These are phyloP conservation scores for Eidolon dupreanum DNA, from an alignment of 2,797 vertebrate species.

Conservation along the genomic window DNA sequence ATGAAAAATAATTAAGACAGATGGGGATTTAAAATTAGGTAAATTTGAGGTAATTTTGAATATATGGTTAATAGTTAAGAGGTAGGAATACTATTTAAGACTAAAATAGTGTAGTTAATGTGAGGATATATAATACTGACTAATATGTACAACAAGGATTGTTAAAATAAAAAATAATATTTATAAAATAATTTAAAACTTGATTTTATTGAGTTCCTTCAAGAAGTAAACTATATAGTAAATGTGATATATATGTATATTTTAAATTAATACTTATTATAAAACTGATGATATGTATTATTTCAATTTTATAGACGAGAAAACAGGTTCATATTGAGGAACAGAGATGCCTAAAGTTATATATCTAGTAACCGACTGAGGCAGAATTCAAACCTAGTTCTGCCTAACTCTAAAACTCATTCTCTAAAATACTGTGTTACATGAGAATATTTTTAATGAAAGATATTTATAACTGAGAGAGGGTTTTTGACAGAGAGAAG, in stretches of 20 bases:
- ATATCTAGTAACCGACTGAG: not conserved
- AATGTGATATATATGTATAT: not conserved
- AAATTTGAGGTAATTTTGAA: not conserved
- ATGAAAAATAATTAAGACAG: not conserved
- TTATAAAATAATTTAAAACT: conserved; percentile 10
- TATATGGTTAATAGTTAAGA: not conserved
- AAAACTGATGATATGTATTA: not conserved
- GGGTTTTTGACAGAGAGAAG: not conserved
- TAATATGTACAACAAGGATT: not conserved
- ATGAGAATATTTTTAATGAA: not conserved
- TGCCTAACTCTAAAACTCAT: not conserved
- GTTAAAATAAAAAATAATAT: conserved; percentile 6
- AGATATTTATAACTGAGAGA: not conserved
- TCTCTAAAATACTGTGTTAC: not conserved
- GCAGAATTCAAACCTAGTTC: not conserved
- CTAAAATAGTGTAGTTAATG: not conserved
- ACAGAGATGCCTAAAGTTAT: not conserved
- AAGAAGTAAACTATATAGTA: not conserved
- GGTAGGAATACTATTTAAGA: conserved; percentile 6
- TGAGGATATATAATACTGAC: not conserved
- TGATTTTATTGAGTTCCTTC: not conserved
- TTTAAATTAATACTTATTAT: not conserved
- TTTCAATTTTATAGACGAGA: not conserved
- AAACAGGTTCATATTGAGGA: not conserved
- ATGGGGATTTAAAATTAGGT: not conserved